Base-by-base conservation (phyloP, 2,797 vertebrate genomes). In the Enteromius afrohamiltoni region DNA sequence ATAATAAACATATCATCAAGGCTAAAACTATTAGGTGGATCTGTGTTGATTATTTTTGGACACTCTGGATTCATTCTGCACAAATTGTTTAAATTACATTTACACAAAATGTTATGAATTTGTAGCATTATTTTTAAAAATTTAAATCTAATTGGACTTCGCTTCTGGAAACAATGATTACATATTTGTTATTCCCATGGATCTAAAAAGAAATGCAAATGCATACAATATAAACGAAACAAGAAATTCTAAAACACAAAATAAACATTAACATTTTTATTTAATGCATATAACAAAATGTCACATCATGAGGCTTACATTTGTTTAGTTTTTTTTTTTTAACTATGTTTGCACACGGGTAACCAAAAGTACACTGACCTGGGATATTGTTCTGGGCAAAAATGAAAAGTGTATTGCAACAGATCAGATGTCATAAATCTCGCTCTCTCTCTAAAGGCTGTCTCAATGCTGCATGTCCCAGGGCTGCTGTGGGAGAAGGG, bases 401-500 rank as follows among this genome's bases (percentile, higher is more conserved):
- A 86, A 80, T 51, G 58, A 31, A 67, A 31, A 31, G 23, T 75
- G 75, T 69, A 51, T 83, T 78, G 60, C 65, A 84, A 79, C 55
- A 70, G 65, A 69, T 73, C 51, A 53, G 37, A 79, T 78, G 26
- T 45, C 29, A 67, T 51, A 42, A 31, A 62, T 74, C 40, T 83
- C 4, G 6, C 53, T 74, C 53, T 69, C 53, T 69, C 51, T 31
- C 73, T 47, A 26, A 29, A 37, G 62, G 37, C 31, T 3, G 45
- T 16, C 76, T 88, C 83, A 88, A 37, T 70, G 69, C 49, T 88
- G 85, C 49, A 82, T 69, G 58, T 86, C 89, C 90, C 88, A 92
- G 14, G 86, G 77, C 83, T 93, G 93, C 64, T 92, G 92, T 71
- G 91, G 88, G 0, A 87, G 93, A 87, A 95, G 90, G 64, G 92